Conservation (phyloP, 1,140 invertebrate species). For the Holcopasites calliopsidis region DNA sequence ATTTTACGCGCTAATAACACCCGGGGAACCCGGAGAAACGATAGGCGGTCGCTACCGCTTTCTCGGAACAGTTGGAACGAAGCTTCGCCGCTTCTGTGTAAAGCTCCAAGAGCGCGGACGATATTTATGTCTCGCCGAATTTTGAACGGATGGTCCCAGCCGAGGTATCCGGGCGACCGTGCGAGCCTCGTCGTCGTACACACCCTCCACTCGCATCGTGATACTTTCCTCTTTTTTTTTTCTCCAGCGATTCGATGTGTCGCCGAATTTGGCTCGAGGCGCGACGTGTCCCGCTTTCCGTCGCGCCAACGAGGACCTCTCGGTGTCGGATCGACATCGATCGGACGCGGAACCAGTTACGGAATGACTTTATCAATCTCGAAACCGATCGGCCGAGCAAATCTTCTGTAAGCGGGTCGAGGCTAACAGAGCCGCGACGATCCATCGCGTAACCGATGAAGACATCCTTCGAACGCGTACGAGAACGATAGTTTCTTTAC, state of each 20-base stretch:
- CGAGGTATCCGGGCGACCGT: neutral
- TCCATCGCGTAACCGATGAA: constrained; percentile 17
- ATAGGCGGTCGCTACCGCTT: neutral
- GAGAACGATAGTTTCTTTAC: too few species aligned
- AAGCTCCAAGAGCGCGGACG: constrained; percentile 35
- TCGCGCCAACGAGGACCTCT: constrained; percentile 3
- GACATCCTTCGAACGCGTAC: constrained; percentile 27
- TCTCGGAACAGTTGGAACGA: neutral
- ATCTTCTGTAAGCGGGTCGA: constrained; percentile 28
- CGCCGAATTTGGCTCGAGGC: constrained; percentile 41
- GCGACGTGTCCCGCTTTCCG: neutral
- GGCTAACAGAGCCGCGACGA: constrained; percentile 6
- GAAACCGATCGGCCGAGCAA: constrained; percentile 32
- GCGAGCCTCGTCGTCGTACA: neutral
- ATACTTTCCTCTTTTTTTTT: constrained; percentile 23
- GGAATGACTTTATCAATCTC: constrained; percentile 47
- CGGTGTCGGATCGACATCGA: constrained; percentile 37
- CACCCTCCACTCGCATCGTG: neutral
- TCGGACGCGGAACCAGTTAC: constrained; percentile 41
- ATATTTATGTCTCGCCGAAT: constrained; percentile 62
- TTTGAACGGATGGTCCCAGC: neutral
- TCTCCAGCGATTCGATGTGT: constrained; percentile 38
- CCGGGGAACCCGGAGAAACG: neutral
- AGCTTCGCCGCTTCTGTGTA: neutral
- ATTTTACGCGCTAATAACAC: constrained; percentile 5